Evolutionary conservation across 2,797 vertebrate species (phyloP).

Genomic region (Brachyalestes nurse): DNA sequence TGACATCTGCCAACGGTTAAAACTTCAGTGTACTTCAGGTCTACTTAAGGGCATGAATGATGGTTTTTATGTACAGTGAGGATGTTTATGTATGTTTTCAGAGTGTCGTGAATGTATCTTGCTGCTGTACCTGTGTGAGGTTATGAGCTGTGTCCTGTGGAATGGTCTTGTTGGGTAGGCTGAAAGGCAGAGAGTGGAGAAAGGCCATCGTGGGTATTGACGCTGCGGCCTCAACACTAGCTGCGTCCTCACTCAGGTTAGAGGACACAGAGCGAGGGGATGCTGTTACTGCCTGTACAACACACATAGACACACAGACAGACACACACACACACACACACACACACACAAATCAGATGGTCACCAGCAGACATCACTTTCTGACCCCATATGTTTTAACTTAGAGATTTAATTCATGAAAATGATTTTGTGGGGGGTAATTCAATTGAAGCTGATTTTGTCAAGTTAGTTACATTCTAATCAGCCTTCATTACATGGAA

Average conservation of each 20-base stretch:
- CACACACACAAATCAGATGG: slow-evolving; percentile 12
- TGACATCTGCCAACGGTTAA: too few species aligned
- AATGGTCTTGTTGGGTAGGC: slow-evolving; percentile 78
- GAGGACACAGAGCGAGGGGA: slow-evolving; percentile 74
- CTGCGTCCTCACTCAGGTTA: slow-evolving; percentile 64
- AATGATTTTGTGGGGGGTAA: slow-evolving; percentile 6
- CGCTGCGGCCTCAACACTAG: slow-evolving; percentile 54
- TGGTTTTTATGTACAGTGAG: too few species aligned
- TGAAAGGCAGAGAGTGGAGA: slow-evolving; percentile 76
- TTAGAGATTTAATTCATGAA: slow-evolving; percentile 37
- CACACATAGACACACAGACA: slow-evolving; percentile 44
- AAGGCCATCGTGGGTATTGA: slow-evolving; percentile 67
- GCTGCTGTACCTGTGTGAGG: slow-evolving; percentile 83
- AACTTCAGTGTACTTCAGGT: too few species aligned
- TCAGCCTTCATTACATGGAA: slow-evolving; percentile 15
- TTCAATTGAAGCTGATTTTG: neutral
- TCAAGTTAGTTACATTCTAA: neutral
- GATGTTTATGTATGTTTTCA: neutral
- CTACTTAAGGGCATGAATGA: too few species aligned
- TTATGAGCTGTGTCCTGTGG: slow-evolving; percentile 79
- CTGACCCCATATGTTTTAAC: slow-evolving; percentile 16
- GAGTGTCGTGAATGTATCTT: neutral
- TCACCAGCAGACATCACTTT: slow-evolving; percentile 20
- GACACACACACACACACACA: slow-evolving; percentile 48
- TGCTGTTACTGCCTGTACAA: slow-evolving; percentile 73